Evolutionary conservation across 2,113 vertebrate species (phyloP), one percentile per base, ranked within the genome.

Genomic region (Spheniscus mendiculus): DNA sequence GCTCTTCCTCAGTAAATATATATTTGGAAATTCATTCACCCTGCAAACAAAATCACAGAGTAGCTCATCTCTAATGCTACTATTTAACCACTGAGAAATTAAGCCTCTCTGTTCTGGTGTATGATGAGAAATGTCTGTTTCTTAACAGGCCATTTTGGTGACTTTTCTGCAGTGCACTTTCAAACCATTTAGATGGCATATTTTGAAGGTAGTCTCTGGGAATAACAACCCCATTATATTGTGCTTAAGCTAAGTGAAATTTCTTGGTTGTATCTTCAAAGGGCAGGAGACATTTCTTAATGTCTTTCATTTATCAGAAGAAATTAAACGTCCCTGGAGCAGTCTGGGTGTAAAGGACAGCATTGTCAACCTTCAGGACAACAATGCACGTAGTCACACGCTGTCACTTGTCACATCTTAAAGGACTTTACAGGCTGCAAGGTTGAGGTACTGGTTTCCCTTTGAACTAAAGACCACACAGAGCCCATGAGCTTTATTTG

Each of bases 121-220:
- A 26, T 21, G 86, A 81, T 95, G 90, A 98, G 85, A 91, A 78
- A 88, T 62, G 61, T 32, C 83, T 87, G 74, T 88, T 97, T 92
- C 90, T 93, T 96, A 90, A 67, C 45, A 58, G 90, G 66, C 84
- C 87, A 88, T 91, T 83, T 42, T 20, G 61, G 92, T 94, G 95
- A 88, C 92, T 96, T 97, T 91, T 74, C 63, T 73, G 90, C 90
- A 77, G 50, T 47, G 67, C 34, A 30, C 81, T 93, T 91, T 52
- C 62, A 49, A 78, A n/a, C 65, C 93, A 97, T 96, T 91, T 73
- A 56, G 74, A 88, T 83, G 69, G 61, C 93, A 71, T 95, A 80
- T 93, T 97, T 94, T 71, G 71, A 87, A 90, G 76, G 65, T 72
- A 84, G 86, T 90, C 84, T 95, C 63, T 3, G 17, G 81, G 83